Conservation (phyloP, 1,140 invertebrate genomes). For the Pseudomyrmex dendroicus region DNA sequence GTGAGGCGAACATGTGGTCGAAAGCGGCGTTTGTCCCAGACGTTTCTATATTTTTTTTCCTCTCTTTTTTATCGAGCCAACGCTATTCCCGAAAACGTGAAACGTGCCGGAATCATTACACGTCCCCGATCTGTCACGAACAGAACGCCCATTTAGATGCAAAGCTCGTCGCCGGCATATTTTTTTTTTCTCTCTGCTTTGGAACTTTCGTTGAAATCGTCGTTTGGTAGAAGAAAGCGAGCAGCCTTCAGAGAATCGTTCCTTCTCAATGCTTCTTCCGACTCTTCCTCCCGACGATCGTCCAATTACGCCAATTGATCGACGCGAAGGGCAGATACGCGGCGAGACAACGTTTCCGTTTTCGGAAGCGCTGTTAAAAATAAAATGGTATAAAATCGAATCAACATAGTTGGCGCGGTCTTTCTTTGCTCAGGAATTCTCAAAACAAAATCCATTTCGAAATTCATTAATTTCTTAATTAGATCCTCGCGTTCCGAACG, state of each 20-base stretch:
- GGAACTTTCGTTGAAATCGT: conserved; percentile 7
- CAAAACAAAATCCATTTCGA: too few relatives aligned
- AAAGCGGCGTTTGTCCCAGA: conserved; percentile 12
- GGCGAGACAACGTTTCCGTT: conserved; percentile 23
- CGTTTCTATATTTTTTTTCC: not conserved
- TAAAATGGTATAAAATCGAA: not conserved
- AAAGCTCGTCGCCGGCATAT: not conserved
- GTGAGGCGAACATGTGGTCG: conserved; percentile 44
- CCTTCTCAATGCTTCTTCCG: not conserved
- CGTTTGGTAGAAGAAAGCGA: conserved; percentile 17
- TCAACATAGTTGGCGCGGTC: not conserved
- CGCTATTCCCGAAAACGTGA: conserved; percentile 38
- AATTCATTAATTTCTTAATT: too few relatives aligned
- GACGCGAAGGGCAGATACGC: not conserved
- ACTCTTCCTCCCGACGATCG: not conserved
- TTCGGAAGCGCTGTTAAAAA: not conserved
- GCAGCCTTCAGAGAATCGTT: conserved; percentile 2
- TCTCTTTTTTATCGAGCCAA: conserved; percentile 8
- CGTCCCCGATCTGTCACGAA: conserved; percentile 35
- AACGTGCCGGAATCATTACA: conserved; percentile 32
- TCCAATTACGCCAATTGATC: conserved; percentile 59
- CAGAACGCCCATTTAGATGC: conserved; percentile 41
- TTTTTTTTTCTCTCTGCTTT: not conserved
- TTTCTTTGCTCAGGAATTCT: too few relatives aligned
- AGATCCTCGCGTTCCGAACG: too few relatives aligned